Evolutionary conservation across 2,797 vertebrate genomes (phyloP).

Genomic region (Poecilia velifera): DNA sequence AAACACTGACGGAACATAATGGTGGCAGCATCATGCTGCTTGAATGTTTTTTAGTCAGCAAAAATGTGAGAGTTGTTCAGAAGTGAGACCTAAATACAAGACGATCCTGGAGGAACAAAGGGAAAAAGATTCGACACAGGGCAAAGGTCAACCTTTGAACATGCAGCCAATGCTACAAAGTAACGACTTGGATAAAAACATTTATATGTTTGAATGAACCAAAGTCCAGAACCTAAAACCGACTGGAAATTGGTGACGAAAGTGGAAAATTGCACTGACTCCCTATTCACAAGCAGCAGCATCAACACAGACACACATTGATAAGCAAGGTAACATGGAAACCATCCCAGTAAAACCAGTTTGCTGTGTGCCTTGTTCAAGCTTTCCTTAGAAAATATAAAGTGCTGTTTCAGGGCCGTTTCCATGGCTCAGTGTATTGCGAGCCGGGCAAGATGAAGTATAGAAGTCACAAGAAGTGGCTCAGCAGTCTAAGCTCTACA

Average conservation of each 20-base stretch:
- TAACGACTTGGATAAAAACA: neutral
- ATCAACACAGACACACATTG: slow-evolving; percentile 30
- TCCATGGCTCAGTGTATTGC: slow-evolving; percentile 51
- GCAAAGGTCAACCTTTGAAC: neutral
- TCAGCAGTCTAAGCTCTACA: slow-evolving; percentile 77
- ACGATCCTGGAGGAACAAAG: neutral
- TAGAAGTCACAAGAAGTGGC: slow-evolving; percentile 81
- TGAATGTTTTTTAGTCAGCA: neutral
- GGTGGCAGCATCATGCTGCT: neutral
- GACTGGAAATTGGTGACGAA: neutral
- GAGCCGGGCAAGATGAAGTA: slow-evolving; percentile 73
- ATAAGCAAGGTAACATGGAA: slow-evolving; percentile 26
- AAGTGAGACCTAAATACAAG: neutral
- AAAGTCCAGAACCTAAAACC: neutral
- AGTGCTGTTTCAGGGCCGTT: slow-evolving; percentile 62
- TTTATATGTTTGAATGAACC: neutral
- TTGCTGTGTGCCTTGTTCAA: slow-evolving; percentile 46
- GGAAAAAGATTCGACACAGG: neutral
- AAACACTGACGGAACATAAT: neutral
- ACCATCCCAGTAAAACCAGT: slow-evolving; percentile 44
- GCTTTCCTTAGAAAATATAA: slow-evolving; percentile 53
- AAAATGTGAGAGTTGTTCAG: neutral
- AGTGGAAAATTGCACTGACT: neutral
- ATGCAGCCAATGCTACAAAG: neutral
- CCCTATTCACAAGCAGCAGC: slow-evolving; percentile 13